phyloP scores from a whole-genome alignment of 2,888 invertebrate genomes.

The Drosophila nr. medialis region DNA sequence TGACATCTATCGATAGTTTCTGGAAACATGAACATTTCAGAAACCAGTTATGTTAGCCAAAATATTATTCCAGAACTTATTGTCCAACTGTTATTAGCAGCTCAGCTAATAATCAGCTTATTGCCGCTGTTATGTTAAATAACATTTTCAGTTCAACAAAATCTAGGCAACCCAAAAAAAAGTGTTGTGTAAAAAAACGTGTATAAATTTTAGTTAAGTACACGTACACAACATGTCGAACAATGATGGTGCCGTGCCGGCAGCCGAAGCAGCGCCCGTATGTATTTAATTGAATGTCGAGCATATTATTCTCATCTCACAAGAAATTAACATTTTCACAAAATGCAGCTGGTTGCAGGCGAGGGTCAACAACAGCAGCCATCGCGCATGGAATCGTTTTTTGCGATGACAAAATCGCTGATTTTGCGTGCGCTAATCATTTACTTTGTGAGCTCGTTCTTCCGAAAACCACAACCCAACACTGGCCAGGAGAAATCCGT shows the following conservation, averaged over 20 bases:
- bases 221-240: constrained; percentile 67
- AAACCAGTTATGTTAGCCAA: constrained; percentile 9
- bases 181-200: constrained; percentile 63
- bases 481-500: constrained; percentile 80
- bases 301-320: background rate
- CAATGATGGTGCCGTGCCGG: constrained; percentile 53
- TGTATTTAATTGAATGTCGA: background rate
- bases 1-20: constrained; percentile 14
- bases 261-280: constrained; percentile 52
- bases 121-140: constrained; percentile 33
- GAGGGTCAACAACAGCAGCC: constrained; percentile 85
- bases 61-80: background rate
- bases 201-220: constrained; percentile 44
- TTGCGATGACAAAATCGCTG: constrained; percentile 93
- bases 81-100: constrained; percentile 18
- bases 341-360: constrained; percentile 43
- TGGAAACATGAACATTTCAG: background rate
- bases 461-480: constrained; percentile 87
- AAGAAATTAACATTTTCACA: background rate
- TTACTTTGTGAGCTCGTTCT: constrained; percentile 96
- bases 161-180: constrained; percentile 38
- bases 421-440: constrained; percentile 95
- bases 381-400: constrained; percentile 90
- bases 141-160: constrained; percentile 45
- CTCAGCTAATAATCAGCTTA: background rate